Evolutionary conservation across 2,888 invertebrate species (phyloP).

Genomic region (Agriotes lineatus): DNA sequence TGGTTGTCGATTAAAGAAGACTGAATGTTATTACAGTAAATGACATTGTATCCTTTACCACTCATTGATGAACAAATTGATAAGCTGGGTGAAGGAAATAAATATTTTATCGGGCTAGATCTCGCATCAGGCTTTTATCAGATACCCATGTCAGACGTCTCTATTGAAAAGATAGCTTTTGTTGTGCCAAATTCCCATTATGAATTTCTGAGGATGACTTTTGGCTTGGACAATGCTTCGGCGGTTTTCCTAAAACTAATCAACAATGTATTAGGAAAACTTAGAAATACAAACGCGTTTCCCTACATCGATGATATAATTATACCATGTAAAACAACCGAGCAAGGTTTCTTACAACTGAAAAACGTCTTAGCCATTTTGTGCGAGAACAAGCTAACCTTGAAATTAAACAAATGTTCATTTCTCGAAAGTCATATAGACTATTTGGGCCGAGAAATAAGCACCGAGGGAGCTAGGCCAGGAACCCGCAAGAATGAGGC

Average conservation of each 20-base stretch:
- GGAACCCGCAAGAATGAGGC: conserved; percentile 34
- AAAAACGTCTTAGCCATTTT: conserved; percentile 33
- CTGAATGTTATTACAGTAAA: neutral
- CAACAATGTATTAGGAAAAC: conserved; percentile 47
- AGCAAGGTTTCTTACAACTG: conserved; percentile 40
- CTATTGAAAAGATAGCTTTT: conserved; percentile 54
- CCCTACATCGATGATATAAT: too few species aligned
- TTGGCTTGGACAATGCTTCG: conserved; percentile 60
- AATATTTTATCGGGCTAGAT: neutral
- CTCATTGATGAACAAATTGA: neutral
- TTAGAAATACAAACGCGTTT: neutral
- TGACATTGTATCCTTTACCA: neutral
- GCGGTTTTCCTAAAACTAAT: conserved; percentile 61
- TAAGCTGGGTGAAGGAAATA: neutral
- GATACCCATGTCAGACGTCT: neutral
- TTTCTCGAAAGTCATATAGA: conserved; percentile 41
- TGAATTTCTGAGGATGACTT: conserved; percentile 55
- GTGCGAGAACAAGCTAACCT: conserved; percentile 39
- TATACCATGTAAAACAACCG: conserved; percentile 35
- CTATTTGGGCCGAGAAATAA: conserved; percentile 46
- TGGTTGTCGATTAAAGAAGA: neutral
- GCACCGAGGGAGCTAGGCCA: conserved; percentile 24
- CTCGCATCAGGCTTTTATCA: neutral
- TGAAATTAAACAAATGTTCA: conserved; percentile 48
- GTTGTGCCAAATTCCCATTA: conserved; percentile 53